Evolutionary conservation across 2,888 invertebrate species (phyloP).

Genomic region (Slavum lentiscoides): DNA sequence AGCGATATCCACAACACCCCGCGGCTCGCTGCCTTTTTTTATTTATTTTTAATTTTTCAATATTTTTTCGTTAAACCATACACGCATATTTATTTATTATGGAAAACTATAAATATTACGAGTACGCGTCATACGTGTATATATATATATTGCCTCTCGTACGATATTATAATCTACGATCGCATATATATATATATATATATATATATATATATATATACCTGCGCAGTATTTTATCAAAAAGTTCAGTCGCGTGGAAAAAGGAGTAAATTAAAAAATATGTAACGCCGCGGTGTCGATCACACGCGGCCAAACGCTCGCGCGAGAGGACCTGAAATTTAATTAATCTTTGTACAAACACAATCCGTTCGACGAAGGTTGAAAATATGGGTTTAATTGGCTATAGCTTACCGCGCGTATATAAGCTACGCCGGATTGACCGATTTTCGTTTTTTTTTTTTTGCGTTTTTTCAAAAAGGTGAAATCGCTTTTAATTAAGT

Average conservation of each 20-base stretch:
- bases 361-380: background rate
- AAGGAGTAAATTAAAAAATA: constrained; percentile 9
- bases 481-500: constrained; percentile 38
- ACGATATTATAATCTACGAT: too few relatives aligned
- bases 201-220: too few relatives aligned
- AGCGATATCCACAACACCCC: too few relatives aligned
- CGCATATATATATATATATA: too few relatives aligned
- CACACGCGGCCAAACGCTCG: constrained; percentile 2
- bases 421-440: background rate
- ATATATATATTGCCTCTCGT: too few relatives aligned
- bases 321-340: background rate
- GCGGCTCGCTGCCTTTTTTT: too few relatives aligned
- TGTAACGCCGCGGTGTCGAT: constrained; percentile 26
- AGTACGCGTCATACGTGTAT: too few relatives aligned
- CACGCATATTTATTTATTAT: too few relatives aligned
- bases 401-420: too few relatives aligned
- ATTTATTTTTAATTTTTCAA: too few relatives aligned
- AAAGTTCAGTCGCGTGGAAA: constrained; percentile 32
- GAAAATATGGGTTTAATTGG: constrained; percentile 10
- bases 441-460: background rate
- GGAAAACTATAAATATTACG: too few relatives aligned
- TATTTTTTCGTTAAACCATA: too few relatives aligned
- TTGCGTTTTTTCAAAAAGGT: background rate
- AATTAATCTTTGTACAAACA: constrained; percentile 20
- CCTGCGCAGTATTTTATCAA: constrained; percentile 13